These are phyloP conservation scores for Drosophila borborema DNA, from an alignment of 2,888 invertebrate genomes.

Conservation along the genomic window DNA sequence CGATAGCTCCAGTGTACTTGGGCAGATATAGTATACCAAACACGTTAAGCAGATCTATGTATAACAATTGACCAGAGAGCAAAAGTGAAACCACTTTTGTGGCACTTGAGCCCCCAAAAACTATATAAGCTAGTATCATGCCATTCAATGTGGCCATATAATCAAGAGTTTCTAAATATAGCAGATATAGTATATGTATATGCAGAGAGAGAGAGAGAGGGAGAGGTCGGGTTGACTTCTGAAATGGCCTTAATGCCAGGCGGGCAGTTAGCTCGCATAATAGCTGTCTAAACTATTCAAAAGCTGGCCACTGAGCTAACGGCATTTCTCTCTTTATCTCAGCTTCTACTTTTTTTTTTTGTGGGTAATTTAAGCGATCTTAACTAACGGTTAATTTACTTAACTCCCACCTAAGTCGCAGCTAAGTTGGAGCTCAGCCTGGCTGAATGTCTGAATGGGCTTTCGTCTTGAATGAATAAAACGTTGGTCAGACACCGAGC, in stretches of 20 bases:
- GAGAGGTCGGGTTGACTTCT: constrained; percentile 22
- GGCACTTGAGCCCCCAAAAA: constrained; percentile 16
- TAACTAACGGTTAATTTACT: constrained; percentile 41
- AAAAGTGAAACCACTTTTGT: constrained; percentile 51
- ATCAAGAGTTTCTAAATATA: constrained; percentile 27
- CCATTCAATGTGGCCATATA: constrained; percentile 18
- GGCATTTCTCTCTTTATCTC: constrained; percentile 23
- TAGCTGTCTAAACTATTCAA: neutral
- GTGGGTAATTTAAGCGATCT: constrained; percentile 40
- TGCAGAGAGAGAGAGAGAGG: too few species aligned
- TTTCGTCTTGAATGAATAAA: constrained; percentile 27
- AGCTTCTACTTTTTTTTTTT: neutral
- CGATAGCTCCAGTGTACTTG: neutral
- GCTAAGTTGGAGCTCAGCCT: constrained; percentile 7
- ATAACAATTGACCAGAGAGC: constrained; percentile 4
- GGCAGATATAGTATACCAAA: neutral
- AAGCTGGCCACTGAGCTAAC: constrained; percentile 33
- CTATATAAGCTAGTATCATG: constrained; percentile 25
- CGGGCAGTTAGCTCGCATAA: constrained; percentile 22
- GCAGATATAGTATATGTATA: neutral
- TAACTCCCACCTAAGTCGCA: constrained; percentile 36
- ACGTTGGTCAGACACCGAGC: constrained; percentile 18
- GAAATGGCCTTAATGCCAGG: constrained; percentile 34
- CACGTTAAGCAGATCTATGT: neutral
- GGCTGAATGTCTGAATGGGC: constrained; percentile 22